Evolutionary conservation across 1,140 invertebrate species (phyloP).

Genomic region (Trialeurodes vaporariorum): DNA sequence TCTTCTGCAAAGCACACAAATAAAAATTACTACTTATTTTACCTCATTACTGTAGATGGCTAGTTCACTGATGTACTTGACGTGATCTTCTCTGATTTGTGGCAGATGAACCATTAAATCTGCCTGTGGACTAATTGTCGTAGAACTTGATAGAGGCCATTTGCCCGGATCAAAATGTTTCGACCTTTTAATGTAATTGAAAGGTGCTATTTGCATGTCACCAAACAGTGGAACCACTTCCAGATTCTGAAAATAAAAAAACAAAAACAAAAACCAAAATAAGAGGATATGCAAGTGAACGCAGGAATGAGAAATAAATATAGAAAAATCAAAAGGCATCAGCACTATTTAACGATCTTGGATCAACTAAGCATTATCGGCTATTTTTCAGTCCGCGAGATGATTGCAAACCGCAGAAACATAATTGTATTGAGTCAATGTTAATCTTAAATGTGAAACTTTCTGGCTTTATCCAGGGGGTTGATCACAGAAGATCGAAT

Average conservation of each 20-base stretch:
- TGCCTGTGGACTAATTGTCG: conserved; percentile 76
- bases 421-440: too few relatives aligned
- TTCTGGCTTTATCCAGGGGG: too few relatives aligned
- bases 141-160: conserved; percentile 82
- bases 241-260: conserved; percentile 48
- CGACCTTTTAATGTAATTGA: conserved; percentile 93
- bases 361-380: too few relatives aligned
- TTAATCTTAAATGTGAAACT: too few relatives aligned
- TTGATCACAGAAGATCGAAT: too few relatives aligned
- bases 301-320: too few relatives aligned
- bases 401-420: too few relatives aligned
- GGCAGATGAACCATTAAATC: conserved; percentile 93
- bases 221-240: conserved; percentile 98
- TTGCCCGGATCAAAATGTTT: conserved; percentile 85
- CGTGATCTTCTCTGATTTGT: conserved; percentile 91
- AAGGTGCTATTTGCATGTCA: conserved; percentile 99
- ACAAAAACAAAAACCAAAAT: conserved; percentile 6
- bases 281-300: neutral
- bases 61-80: conserved; percentile 93
- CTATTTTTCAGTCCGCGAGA: too few relatives aligned
- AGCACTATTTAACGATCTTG: too few relatives aligned
- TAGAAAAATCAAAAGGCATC: too few relatives aligned
- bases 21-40: conserved; percentile 39
- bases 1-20: too few relatives aligned
- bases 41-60: conserved; percentile 92